Conservation (phyloP, 2,888 invertebrate species). For the Patella pellucida region DNA sequence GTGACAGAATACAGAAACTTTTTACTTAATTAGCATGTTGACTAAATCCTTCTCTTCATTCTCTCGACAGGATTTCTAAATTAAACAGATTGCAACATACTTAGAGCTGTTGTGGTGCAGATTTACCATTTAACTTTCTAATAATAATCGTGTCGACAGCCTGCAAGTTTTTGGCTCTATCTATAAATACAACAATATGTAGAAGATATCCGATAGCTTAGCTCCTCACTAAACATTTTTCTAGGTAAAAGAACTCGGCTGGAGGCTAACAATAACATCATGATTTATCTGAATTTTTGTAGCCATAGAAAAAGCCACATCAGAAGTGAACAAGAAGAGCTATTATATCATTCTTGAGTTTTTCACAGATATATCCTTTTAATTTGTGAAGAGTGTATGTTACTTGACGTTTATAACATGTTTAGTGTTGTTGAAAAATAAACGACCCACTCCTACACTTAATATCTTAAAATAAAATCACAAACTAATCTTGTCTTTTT, state of each 20-base stretch:
- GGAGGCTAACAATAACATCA: slow-evolving; percentile 1
- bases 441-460: too few species aligned
- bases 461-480: too few species aligned
- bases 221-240: slow-evolving; percentile 2
- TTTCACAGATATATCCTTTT: too few species aligned
- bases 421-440: too few species aligned
- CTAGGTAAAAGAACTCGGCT: slow-evolving; percentile 1
- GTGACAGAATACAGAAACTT: neutral
- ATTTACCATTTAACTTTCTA: neutral
- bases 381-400: too few species aligned
- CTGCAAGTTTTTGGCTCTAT: neutral
- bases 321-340: too few species aligned
- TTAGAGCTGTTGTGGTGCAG: neutral
- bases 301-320: neutral
- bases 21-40: neutral
- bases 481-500: too few species aligned
- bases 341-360: too few species aligned
- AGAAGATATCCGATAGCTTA: slow-evolving; percentile 7
- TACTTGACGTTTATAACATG: too few species aligned
- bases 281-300: slow-evolving; percentile 5
- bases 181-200: slow-evolving; percentile 12
- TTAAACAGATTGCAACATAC: slow-evolving; percentile 1
- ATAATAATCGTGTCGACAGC: slow-evolving; percentile 1
- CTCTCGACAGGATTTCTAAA: neutral
- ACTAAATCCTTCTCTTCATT: slow-evolving; percentile 2